Conservation (phyloP, 2,888 invertebrate genomes). For the Chymomyza amoena region DNA sequence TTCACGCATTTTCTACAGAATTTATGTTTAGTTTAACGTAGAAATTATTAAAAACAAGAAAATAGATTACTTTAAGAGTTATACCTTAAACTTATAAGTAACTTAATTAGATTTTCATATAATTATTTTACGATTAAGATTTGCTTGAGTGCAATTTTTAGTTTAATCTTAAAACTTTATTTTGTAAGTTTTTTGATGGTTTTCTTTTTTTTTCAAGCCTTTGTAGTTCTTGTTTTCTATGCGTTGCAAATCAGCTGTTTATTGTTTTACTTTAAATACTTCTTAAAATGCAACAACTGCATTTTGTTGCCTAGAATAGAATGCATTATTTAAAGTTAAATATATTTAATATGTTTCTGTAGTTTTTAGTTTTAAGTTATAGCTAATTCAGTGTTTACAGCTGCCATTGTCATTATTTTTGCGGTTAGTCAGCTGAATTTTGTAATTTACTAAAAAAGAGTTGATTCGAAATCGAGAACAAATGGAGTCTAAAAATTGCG, state of each 20-base stretch:
- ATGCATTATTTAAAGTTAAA: conserved; percentile 30
- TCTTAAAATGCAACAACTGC: conserved; percentile 45
- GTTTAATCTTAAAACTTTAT: conserved; percentile 3
- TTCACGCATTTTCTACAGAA: neutral
- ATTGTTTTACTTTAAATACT: neutral
- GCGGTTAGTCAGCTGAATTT: neutral
- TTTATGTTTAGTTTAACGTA: neutral
- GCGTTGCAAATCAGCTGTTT: conserved; percentile 8
- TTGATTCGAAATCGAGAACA: too few species aligned
- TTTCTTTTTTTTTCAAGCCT: conserved; percentile 29
- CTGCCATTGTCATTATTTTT: neutral
- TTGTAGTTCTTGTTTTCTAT: conserved; percentile 17
- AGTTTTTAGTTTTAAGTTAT: conserved; percentile 11
- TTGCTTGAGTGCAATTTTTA: neutral
- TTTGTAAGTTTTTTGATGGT: conserved; percentile 6
- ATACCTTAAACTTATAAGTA: neutral
- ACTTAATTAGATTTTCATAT: neutral
- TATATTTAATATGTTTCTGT: conserved; percentile 12
- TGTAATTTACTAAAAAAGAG: neutral
- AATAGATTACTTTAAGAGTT: neutral
- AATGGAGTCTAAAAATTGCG: neutral
- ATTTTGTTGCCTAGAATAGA: conserved; percentile 41
- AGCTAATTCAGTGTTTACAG: neutral
- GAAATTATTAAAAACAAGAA: neutral
- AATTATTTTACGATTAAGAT: neutral